These are phyloP conservation scores for Drosophila athabasca DNA, from an alignment of 1,140 invertebrate genomes.

Conservation along the genomic window DNA sequence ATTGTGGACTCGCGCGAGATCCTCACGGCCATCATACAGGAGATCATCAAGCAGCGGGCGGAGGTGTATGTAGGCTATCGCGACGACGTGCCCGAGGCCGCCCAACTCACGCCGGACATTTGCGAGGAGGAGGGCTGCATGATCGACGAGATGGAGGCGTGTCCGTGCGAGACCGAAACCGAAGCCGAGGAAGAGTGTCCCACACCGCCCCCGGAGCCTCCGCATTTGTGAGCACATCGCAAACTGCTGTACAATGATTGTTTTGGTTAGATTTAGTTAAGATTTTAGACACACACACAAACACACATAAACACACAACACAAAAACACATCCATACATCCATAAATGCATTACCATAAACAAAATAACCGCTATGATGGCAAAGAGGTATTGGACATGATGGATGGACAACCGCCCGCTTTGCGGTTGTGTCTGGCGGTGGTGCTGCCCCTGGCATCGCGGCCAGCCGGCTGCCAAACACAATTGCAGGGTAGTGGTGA, in stretches of 20 bases:
- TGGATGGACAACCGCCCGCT: constrained; percentile 18
- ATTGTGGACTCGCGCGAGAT: constrained; percentile 91
- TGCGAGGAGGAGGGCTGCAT: constrained; percentile 67
- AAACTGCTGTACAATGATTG: constrained; percentile 16
- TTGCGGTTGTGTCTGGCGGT: constrained; percentile 68
- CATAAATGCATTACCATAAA: not conserved
- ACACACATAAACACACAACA: not conserved
- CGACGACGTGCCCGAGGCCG: constrained; percentile 52
- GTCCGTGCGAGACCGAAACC: constrained; percentile 63
- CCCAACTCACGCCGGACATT: constrained; percentile 15
- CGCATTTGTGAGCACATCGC: constrained; percentile 37
- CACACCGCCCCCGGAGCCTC: constrained; percentile 29
- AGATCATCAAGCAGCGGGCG: constrained; percentile 89
- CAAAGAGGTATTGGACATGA: no score
- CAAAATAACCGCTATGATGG: constrained; percentile 5
- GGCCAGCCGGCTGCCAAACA: constrained; percentile 54
- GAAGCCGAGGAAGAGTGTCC: constrained; percentile 59
- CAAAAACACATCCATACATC: not conserved
- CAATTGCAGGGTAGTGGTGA: constrained; percentile 51
- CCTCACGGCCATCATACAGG: constrained; percentile 90
- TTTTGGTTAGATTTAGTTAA: constrained; percentile 52
- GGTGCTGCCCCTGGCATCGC: constrained; percentile 5
- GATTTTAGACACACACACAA: constrained; percentile 6
- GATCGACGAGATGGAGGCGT: constrained; percentile 54
- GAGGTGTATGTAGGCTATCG: constrained; percentile 82